These are phyloP conservation scores for Pachyrhynchus sulphureomaculatus DNA, from an alignment of 1,140 invertebrate species.

Conservation along the genomic window DNA sequence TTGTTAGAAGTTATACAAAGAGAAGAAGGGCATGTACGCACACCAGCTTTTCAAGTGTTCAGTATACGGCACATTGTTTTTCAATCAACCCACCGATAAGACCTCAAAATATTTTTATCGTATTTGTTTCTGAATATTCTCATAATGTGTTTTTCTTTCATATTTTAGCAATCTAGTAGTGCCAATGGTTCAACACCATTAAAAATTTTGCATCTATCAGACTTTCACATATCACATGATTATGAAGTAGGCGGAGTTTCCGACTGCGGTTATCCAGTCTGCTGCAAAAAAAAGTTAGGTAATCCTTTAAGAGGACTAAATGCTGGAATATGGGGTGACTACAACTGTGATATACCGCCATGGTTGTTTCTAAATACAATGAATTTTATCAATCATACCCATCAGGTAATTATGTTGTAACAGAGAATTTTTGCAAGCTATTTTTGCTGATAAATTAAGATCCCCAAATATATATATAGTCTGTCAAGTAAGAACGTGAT, in stretches of 20 bases:
- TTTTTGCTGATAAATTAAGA: not conserved
- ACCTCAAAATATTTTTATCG: no score
- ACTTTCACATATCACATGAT: constrained; percentile 76
- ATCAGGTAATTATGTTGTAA: constrained; percentile 53
- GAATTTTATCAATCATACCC: constrained; percentile 56
- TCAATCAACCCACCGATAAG: no score
- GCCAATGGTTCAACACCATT: constrained; percentile 32
- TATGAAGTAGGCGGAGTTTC: constrained; percentile 70
- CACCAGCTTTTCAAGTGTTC: no score
- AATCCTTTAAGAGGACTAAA: constrained; percentile 55
- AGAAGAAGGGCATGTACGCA: no score
- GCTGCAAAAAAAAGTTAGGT: constrained; percentile 63
- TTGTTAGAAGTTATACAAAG: no score
- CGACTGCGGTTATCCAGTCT: constrained; percentile 72
- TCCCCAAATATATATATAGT: no score
- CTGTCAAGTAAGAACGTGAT: no score
- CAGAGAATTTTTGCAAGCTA: not conserved
- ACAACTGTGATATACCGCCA: constrained; percentile 72
- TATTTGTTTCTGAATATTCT: no score
- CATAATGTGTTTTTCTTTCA: not conserved
- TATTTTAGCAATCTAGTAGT: not conserved
- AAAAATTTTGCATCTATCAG: constrained; percentile 71
- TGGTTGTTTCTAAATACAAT: constrained; percentile 64
- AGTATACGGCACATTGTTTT: no score
- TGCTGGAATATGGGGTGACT: constrained; percentile 81